These are phyloP conservation scores for Idaea straminata DNA, from an alignment of 2,888 invertebrate species.

Conservation along the genomic window DNA sequence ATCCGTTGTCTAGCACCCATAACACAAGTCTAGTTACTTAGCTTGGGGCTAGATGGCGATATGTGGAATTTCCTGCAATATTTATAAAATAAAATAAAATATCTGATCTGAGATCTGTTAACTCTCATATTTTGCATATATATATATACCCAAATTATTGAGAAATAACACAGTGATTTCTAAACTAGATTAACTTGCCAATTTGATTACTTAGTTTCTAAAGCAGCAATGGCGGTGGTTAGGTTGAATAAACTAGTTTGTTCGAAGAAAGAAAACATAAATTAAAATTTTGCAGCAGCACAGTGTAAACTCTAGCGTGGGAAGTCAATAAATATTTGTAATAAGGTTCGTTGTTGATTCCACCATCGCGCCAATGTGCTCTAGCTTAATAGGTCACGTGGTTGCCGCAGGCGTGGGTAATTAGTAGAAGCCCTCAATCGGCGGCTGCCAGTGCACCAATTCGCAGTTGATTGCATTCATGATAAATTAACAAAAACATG, in stretches of 20 bases:
- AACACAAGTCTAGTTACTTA: no score
- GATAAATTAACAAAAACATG: conserved; percentile 9
- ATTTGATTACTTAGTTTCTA: no score
- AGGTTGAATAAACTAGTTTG: neutral
- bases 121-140: no score
- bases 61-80: no score
- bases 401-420: conserved; percentile 28
- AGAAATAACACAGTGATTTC: no score
- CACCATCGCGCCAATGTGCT: conserved; percentile 16
- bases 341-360: conserved; percentile 17
- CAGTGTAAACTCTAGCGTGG: conserved; percentile 11
- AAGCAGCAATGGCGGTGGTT: no score
- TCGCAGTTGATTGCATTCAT: conserved; percentile 25
- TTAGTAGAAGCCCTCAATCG: conserved; percentile 33
- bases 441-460: conserved; percentile 14
- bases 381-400: conserved; percentile 37
- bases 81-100: no score
- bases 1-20: no score
- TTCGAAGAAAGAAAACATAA: neutral
- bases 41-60: no score
- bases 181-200: no score
- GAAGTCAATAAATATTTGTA: conserved; percentile 20
- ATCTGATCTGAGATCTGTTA: no score
- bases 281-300: neutral
- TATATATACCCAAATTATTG: no score